Base-by-base conservation (phyloP, 2,888 invertebrate genomes). In the Cerastis rubricosa region DNA sequence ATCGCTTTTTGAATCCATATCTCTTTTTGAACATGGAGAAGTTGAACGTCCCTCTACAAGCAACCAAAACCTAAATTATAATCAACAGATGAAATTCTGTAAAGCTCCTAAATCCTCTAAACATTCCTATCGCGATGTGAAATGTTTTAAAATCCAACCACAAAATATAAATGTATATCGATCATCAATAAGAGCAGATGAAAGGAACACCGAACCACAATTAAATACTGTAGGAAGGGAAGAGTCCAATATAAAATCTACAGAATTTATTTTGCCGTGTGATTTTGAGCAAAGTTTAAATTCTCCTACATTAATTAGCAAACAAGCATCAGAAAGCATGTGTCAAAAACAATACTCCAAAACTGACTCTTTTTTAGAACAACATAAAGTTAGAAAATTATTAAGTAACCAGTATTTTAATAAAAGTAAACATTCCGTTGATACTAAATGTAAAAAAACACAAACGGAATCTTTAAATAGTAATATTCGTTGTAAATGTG, bases 241-340 rank as follows among this genome's bases (percentile, higher is more conserved):
- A 74, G 43, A 17, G 12, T 74, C 43, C 17, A 29, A n/a, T 17
- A 54, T 12, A 43, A 35, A 43, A 43, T 12, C 12, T 22, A 22
- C 22, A 29, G 29, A 72, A 40, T 22, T 47, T 22, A 54, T 43
- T 29, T 40, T 43, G 1, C 43, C 40, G 14, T 43, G 40, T 72
- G n/a, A 47, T 11, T 35, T 35, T 76, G 25, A 40, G 22, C 35
- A 47, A 57, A 76, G 29, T 57, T n/a, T 5, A 35, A n/a, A 54
- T 19, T 76, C n/a, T 25, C 25, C 76, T 76, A 47, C 4, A 57
- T 45, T 45, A 4, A 74, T 54, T 43, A 19, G 22, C 17, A 45
- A 45, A 74, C 45, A 57, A 57, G 8, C 22, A 70, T 35, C 17
- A 40, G 22, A 64, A 77, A 49, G 17, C 29, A 29, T 29, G 17